Base-by-base conservation (phyloP, 2,888 invertebrate genomes). In the Caenorhabditis angaria region DNA sequence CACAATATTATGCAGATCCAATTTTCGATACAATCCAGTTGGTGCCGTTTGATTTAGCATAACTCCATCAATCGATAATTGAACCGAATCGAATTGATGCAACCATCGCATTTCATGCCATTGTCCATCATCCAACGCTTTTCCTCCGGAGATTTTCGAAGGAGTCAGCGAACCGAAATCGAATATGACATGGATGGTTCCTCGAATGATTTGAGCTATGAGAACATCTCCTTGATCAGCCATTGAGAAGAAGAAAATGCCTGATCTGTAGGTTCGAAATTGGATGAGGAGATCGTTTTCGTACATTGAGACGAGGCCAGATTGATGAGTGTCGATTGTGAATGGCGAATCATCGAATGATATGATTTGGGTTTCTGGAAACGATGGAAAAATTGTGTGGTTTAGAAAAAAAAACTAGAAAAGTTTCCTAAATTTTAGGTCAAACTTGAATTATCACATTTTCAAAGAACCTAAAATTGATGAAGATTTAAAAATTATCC, bases 71-170 rank as follows among this genome's bases (percentile, higher is more conserved):
- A 86, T 78, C 29, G 72, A 70, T 24, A 80, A 63, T 64, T 86
- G 78, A 20, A 86, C 86, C 14, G 83, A 83, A 56, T 86, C 86
- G 65, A 86, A 85, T 56, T 86, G 86, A 62, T 86, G 86, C 8
- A 81, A 70, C 86, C 86, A 86, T 20, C 82, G 70, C 53, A 85
- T 59, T 61, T 84, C 83, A 64, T 86, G 86, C 86, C 86, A 86
- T 61, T 81, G 67, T 5, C 86, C 86, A 63, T 86, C 86, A 60
- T 86, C 83, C 47, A 86, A 64, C 1, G 86, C 84, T 41, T 76
- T 65, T 10, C 86, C 86, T 18, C 79, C 86, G n/a, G 77, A 76
- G 28, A 86, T 84, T 27, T 70, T 29, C 18, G 78, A 74, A 0
- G 78, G 80, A 1, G 82, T 77, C 22, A 82, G 62, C 14, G 80